Evolutionary conservation across 2,888 invertebrate genomes (phyloP).

Genomic region (Lomographa bimaculata): DNA sequence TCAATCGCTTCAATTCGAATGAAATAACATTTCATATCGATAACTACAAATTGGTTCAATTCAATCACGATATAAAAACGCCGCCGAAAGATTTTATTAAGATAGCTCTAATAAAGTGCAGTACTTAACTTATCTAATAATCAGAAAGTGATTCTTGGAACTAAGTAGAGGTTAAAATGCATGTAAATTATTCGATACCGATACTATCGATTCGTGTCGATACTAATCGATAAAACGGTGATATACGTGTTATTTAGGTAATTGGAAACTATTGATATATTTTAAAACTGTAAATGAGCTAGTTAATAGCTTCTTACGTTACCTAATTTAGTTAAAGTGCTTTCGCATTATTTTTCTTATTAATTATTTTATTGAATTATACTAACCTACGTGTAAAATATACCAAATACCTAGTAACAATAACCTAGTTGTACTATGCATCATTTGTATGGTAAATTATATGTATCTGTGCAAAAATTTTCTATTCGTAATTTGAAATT

Average conservation of each 20-base stretch:
- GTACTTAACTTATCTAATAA: slow-evolving; percentile 21
- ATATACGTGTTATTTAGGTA: slow-evolving; percentile 10
- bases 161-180: slow-evolving; percentile 16
- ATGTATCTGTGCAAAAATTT: too few species aligned
- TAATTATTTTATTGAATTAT: too few species aligned
- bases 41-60: slow-evolving; percentile 5
- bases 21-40: slow-evolving; percentile 1
- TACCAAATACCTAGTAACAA: too few species aligned
- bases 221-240: slow-evolving; percentile 14
- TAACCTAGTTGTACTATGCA: too few species aligned
- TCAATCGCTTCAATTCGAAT: too few species aligned
- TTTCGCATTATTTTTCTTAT: too few species aligned
- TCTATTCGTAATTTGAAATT: too few species aligned
- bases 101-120: slow-evolving; percentile 5
- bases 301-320: too few species aligned
- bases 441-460: too few species aligned
- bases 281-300: background rate
- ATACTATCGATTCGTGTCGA: slow-evolving; percentile 18
- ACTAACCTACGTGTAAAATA: too few species aligned
- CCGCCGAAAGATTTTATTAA: slow-evolving; percentile 1
- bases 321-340: too few species aligned
- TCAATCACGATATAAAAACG: slow-evolving; percentile 10
- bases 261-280: slow-evolving; percentile 6
- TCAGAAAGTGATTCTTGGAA: slow-evolving; percentile 24
- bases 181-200: slow-evolving; percentile 22